A percentile compares a stretch with the other conserved stretches of the same genome.
phyloP scores from a whole-genome alignment of 2,888 invertebrate genomes.

The Ptychoptera contaminata region DNA sequence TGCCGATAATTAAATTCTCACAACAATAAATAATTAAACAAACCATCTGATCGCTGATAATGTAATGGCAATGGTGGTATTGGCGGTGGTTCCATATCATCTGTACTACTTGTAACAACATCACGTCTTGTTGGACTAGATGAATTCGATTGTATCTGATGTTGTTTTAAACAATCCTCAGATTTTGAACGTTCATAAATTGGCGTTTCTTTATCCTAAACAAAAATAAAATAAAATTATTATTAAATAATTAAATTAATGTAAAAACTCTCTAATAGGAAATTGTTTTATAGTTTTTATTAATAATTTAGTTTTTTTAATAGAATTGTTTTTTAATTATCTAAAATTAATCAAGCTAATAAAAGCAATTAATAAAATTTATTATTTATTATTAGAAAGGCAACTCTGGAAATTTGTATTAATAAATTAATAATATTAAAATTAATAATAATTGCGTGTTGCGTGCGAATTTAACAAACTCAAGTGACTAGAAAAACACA shows the following conservation, averaged over 20 bases:
- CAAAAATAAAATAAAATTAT: not conserved
- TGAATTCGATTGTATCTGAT: constrained; percentile 13
- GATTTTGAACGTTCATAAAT: constrained; percentile 20
- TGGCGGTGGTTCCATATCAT: constrained; percentile 46
- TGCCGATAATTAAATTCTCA: not conserved
- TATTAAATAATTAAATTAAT: too few species aligned
- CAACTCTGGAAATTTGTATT: too few species aligned
- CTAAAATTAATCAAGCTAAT: too few species aligned
- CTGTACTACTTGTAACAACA: constrained; percentile 19
- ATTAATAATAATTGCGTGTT: too few species aligned
- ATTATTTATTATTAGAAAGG: constrained; percentile 5
- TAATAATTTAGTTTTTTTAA: too few species aligned
- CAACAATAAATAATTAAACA: constrained; percentile 15
- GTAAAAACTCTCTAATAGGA: too few species aligned
- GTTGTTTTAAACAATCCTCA: constrained; percentile 17
- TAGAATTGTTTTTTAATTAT: too few species aligned
- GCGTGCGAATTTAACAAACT: too few species aligned
- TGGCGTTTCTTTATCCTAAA: constrained; percentile 9
- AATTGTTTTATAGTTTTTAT: too few species aligned
- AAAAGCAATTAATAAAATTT: constrained; percentile 4
- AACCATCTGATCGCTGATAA: constrained; percentile 37
- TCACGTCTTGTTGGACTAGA: constrained; percentile 23
- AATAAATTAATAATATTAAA: too few species aligned
- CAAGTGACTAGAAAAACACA: too few species aligned
- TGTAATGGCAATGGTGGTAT: constrained; percentile 48